phyloP scores from a whole-genome alignment of 2,113 vertebrate genomes.

The Camelus dromedarius region DNA sequence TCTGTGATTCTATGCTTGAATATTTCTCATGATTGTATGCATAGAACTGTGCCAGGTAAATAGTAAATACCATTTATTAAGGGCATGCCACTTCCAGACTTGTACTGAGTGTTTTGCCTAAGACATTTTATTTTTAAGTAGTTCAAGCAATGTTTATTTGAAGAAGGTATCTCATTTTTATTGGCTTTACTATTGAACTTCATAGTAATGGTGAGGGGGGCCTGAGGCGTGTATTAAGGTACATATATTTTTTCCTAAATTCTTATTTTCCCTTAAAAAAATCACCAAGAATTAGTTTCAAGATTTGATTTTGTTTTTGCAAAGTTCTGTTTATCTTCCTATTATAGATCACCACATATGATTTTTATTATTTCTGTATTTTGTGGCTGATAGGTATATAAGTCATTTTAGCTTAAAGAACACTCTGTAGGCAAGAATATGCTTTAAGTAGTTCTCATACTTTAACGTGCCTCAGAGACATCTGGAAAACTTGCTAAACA shows the following conservation, averaged over 20 bases:
- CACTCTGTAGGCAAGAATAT: background rate
- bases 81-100: background rate
- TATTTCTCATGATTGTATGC: background rate
- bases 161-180: background rate
- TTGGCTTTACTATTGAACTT: background rate
- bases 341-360: background rate
- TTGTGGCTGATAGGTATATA: background rate
- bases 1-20: background rate
- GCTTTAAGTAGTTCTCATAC: background rate
- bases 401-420: background rate
- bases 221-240: background rate
- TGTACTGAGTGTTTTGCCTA: background rate
- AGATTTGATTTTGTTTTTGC: background rate
- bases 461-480: background rate
- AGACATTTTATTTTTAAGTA: background rate
- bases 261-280: background rate
- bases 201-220: background rate
- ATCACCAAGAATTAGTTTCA: background rate
- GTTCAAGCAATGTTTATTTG: background rate
- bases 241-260: background rate
- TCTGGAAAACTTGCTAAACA: background rate
- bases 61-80: background rate
- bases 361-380: background rate
- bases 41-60: background rate
- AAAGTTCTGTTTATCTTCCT: background rate